Conservation (phyloP, 2,888 invertebrate species). For the Dioctria rufipes region DNA sequence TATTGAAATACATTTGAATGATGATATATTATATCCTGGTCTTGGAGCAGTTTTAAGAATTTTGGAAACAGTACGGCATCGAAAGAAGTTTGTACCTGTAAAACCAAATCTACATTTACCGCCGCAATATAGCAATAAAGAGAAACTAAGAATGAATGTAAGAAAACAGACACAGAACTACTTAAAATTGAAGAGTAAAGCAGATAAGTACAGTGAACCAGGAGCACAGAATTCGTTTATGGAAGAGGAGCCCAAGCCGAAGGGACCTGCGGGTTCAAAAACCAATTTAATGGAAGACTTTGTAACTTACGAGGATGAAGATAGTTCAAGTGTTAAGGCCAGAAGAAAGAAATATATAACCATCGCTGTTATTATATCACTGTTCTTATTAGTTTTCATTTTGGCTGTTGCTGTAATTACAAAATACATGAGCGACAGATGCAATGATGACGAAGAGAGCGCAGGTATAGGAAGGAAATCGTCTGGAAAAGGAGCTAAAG, state of each 20-base stretch:
- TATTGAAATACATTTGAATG: conserved; percentile 65
- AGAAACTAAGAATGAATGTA: background rate
- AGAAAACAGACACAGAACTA: background rate
- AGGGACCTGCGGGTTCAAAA: background rate
- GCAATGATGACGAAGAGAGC: background rate
- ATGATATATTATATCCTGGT: conserved; percentile 69
- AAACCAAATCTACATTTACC: background rate
- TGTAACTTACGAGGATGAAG: conserved; percentile 41
- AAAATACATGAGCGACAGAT: conserved; percentile 49
- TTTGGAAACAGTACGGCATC: conserved; percentile 62
- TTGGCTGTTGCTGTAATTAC: conserved; percentile 54
- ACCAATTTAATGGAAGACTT: conserved; percentile 14
- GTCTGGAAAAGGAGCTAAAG: background rate
- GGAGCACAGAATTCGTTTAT: background rate
- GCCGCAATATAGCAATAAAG: background rate
- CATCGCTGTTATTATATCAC: conserved; percentile 28
- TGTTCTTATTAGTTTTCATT: conserved; percentile 52
- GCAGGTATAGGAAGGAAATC: too few species aligned
- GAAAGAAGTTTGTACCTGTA: conserved; percentile 26
- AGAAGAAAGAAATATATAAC: conserved; percentile 54
- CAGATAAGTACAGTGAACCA: background rate
- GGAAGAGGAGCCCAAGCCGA: background rate
- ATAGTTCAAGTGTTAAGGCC: conserved; percentile 6
- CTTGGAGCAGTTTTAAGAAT: conserved; percentile 67
- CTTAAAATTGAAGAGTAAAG: conserved; percentile 15